Evolutionary conservation across 2,888 invertebrate species (phyloP).

Genomic region (Smittia aterrima): DNA sequence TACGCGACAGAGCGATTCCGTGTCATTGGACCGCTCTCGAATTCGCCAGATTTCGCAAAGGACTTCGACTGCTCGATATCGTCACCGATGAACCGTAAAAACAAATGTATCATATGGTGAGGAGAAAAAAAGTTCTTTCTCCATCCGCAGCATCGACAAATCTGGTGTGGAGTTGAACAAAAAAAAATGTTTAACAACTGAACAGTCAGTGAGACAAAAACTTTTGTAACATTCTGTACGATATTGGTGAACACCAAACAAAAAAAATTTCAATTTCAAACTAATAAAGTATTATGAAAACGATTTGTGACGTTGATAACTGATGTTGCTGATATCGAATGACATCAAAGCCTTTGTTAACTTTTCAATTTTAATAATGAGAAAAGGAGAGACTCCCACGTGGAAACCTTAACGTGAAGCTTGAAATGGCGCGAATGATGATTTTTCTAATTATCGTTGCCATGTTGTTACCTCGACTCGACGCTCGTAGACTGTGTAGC

Average conservation of each 20-base stretch:
- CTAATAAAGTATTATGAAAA: constrained; percentile 23
- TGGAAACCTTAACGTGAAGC: too few species aligned
- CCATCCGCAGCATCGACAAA: neutral
- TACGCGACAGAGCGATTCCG: neutral
- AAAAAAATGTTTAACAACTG: neutral
- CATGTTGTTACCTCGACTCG: too few species aligned
- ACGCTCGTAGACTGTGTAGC: too few species aligned
- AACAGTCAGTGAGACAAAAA: neutral
- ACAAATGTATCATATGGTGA: constrained; percentile 23
- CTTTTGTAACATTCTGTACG: neutral
- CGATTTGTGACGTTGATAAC: constrained; percentile 32
- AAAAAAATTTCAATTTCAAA: constrained; percentile 7
- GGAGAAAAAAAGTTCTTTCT: neutral
- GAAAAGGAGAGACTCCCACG: neutral
- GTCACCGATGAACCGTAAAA: constrained; percentile 3
- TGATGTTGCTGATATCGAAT: neutral
- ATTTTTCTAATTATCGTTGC: neutral
- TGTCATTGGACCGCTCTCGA: neutral
- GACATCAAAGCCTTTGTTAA: neutral
- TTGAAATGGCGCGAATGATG: neutral
- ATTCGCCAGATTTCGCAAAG: constrained; percentile 5
- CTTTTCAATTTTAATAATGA: constrained; percentile 28
- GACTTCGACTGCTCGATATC: constrained; percentile 1
- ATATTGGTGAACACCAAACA: neutral
- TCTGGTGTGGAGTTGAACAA: neutral